These are phyloP conservation scores for Ischnus inquisitorius DNA, from an alignment of 2,888 invertebrate species.

Conservation along the genomic window DNA sequence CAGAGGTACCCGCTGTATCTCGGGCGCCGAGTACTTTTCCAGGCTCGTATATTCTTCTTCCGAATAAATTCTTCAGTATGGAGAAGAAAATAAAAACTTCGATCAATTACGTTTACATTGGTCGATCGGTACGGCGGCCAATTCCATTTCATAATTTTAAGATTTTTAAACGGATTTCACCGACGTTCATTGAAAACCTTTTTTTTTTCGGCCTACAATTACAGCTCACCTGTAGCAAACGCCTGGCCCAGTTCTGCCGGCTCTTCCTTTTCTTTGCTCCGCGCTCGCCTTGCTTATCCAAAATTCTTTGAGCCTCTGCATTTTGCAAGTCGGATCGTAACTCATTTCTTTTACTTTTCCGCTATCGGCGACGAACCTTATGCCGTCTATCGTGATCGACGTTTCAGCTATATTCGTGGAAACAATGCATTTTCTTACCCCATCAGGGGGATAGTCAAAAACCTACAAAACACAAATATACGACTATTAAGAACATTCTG, in stretches of 20 bases:
- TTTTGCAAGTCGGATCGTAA: conserved; percentile 95
- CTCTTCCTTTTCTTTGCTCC: conserved; percentile 98
- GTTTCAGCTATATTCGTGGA: conserved; percentile 99
- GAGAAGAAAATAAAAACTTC: conserved; percentile 19
- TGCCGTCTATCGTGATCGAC: conserved; percentile 99
- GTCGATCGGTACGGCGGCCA: too few relatives aligned
- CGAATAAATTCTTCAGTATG: conserved; percentile 90
- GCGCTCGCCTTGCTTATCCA: conserved; percentile 99
- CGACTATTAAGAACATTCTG: neutral
- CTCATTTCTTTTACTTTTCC: conserved; percentile 99
- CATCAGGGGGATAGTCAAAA: conserved; percentile 98
- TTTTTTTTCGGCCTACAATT: neutral
- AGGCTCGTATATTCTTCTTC: conserved; percentile 93
- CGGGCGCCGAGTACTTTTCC: conserved; percentile 95
- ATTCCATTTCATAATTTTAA: too few relatives aligned
- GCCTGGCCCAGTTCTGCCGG: conserved; percentile 98
- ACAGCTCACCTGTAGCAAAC: conserved; percentile 90
- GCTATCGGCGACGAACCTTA: conserved; percentile 98
- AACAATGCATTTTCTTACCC: conserved; percentile 97
- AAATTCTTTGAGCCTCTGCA: conserved; percentile 96
- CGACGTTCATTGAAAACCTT: neutral
- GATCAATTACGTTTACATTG: neutral
- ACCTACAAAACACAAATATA: conserved; percentile 87
- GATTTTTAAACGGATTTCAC: too few relatives aligned
- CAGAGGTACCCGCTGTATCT: conserved; percentile 97